Conservation (phyloP, 2,888 invertebrate genomes). For the Diplazon laetatorius region DNA sequence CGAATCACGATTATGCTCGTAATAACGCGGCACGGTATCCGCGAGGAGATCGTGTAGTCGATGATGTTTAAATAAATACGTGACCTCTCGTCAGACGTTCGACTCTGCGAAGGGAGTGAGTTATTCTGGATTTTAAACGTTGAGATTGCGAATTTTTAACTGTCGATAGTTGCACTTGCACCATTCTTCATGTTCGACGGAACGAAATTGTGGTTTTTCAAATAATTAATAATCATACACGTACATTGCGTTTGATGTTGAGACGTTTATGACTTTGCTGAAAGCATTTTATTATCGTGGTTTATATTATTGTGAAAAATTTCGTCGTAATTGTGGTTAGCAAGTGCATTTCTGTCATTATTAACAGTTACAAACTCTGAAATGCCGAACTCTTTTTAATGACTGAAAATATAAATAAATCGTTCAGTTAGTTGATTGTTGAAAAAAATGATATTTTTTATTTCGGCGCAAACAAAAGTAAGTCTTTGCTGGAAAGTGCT, state of each 20-base stretch:
- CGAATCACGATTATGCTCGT: conserved; percentile 36
- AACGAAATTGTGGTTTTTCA: not conserved
- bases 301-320: too few species aligned
- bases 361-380: too few species aligned
- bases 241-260: not conserved
- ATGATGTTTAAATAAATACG: conserved; percentile 36
- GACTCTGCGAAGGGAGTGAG: conserved; percentile 1
- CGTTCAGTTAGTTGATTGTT: too few species aligned
- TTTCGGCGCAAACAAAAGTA: too few species aligned
- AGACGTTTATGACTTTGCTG: too few species aligned
- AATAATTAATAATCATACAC: not conserved
- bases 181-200: conserved; percentile 1
- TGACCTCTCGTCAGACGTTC: conserved; percentile 9
- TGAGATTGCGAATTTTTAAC: conserved; percentile 1
- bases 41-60: conserved; percentile 30
- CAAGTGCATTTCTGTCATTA: too few species aligned
- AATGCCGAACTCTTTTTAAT: too few species aligned
- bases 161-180: conserved; percentile 5
- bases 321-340: too few species aligned
- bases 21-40: conserved; percentile 31
- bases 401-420: too few species aligned
- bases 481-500: too few species aligned
- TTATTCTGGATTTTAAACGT: conserved; percentile 10
- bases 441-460: too few species aligned
- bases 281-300: too few species aligned